Conservation (phyloP, 2,797 vertebrate genomes). For the Taenioides sp. region DNA sequence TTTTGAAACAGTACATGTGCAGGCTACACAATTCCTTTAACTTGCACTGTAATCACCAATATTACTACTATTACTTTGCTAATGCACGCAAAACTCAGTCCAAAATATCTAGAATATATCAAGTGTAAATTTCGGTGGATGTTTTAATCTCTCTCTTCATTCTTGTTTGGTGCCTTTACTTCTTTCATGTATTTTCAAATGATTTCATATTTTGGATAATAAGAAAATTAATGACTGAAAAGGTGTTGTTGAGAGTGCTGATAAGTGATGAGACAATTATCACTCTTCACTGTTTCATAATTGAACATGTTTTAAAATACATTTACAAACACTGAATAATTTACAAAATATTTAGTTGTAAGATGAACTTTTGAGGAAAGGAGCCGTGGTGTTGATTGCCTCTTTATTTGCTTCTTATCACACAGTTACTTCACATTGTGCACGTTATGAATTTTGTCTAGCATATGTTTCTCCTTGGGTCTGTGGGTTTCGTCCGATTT, state of each 20-base stretch:
- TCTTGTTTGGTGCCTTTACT: background rate
- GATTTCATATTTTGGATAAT: background rate
- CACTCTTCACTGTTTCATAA: background rate
- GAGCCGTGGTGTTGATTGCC: background rate
- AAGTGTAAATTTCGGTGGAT: too few relatives aligned
- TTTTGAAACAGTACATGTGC: too few relatives aligned
- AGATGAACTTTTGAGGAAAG: background rate
- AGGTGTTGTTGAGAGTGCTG: background rate
- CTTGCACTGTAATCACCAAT: too few relatives aligned
- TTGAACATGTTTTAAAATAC: constrained; percentile 1
- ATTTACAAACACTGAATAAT: background rate
- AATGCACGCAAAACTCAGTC: too few relatives aligned
- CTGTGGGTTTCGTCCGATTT: too few relatives aligned
- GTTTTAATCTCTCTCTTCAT: background rate
- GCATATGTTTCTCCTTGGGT: too few relatives aligned
- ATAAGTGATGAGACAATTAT: constrained; percentile 5
- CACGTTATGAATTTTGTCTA: background rate
- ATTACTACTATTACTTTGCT: too few relatives aligned
- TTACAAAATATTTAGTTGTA: background rate
- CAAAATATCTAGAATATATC: too few relatives aligned
- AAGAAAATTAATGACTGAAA: background rate
- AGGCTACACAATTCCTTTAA: too few relatives aligned
- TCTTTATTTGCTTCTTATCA: background rate
- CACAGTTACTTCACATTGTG: background rate
- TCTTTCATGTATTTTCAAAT: background rate